These are phyloP conservation scores for Hydraecia micacea DNA, from an alignment of 2,888 invertebrate species.

Conservation along the genomic window DNA sequence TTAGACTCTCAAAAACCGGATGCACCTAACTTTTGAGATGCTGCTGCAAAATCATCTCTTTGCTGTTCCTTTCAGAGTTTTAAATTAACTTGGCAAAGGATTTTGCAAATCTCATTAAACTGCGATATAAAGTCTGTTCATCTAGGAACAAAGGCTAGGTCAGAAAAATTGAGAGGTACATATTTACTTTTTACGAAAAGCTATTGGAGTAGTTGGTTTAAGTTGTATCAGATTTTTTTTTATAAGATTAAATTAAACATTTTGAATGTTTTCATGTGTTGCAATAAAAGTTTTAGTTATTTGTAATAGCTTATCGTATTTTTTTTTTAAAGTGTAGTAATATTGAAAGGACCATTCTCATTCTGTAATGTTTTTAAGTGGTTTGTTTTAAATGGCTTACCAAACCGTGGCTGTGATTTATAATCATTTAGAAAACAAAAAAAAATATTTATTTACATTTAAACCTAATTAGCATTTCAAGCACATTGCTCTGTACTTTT, in stretches of 20 bases:
- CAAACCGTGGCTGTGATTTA: background rate
- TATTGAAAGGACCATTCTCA: background rate
- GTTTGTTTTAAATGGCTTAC: background rate
- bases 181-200: background rate
- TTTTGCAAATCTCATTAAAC: background rate
- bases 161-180: background rate
- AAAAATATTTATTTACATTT: background rate
- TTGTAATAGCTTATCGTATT: background rate
- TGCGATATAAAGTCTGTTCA: background rate
- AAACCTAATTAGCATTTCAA: background rate
- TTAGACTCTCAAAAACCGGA: background rate
- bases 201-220: background rate
- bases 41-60: background rate
- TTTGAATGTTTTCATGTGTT: background rate
- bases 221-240: background rate
- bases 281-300: background rate
- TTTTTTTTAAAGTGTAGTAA: background rate
- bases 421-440: background rate
- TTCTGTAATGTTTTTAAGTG: no score
- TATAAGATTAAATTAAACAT: background rate
- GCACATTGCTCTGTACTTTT: conserved; percentile 8
- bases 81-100: background rate
- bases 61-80: background rate
- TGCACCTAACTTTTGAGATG: background rate
- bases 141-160: background rate